phyloP scores from a whole-genome alignment of 2,797 vertebrate genomes.

The Melanotaenia nigrans region DNA sequence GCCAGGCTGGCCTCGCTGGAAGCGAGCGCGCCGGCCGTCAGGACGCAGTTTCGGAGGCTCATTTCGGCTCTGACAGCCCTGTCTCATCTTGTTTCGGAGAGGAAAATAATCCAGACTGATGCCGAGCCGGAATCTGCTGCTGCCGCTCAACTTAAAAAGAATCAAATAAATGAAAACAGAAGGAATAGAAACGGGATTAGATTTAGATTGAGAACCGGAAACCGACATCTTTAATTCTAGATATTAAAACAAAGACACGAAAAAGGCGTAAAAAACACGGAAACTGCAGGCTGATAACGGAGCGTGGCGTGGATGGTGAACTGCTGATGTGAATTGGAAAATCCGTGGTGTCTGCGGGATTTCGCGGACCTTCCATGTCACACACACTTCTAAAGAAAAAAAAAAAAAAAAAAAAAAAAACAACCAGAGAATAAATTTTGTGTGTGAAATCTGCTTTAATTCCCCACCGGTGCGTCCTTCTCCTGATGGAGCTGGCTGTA shows the following conservation, averaged over 20 bases:
- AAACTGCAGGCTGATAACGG: constrained; percentile 16
- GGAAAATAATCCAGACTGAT: constrained; percentile 18
- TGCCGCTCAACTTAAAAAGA: constrained; percentile 10
- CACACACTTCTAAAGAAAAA: background rate
- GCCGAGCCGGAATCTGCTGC: constrained; percentile 6
- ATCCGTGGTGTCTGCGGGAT: constrained; percentile 27
- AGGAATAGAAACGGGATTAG: background rate
- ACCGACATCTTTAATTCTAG: constrained; percentile 1
- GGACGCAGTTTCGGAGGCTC: constrained; percentile 36
- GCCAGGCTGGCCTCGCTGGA: constrained; percentile 17
- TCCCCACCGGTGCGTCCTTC: background rate
- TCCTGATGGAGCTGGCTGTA: background rate
- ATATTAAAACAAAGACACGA: too few species aligned
- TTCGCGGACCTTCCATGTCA: background rate
- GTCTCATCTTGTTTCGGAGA: constrained; percentile 17
- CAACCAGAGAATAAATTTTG: too few species aligned
- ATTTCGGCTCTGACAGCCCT: constrained; percentile 33
- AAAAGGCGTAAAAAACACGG: background rate
- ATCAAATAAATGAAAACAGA: background rate
- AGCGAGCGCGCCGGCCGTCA: constrained; percentile 19
- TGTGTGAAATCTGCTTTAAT: background rate
- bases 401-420: background rate
- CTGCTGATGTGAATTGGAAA: constrained; percentile 2
- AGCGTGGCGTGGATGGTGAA: constrained; percentile 1
- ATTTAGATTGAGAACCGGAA: background rate